Evolutionary conservation across 2,113 vertebrate genomes (phyloP), one percentile per base, ranked within the genome.

Genomic region (Mohoua ochrocephala): DNA sequence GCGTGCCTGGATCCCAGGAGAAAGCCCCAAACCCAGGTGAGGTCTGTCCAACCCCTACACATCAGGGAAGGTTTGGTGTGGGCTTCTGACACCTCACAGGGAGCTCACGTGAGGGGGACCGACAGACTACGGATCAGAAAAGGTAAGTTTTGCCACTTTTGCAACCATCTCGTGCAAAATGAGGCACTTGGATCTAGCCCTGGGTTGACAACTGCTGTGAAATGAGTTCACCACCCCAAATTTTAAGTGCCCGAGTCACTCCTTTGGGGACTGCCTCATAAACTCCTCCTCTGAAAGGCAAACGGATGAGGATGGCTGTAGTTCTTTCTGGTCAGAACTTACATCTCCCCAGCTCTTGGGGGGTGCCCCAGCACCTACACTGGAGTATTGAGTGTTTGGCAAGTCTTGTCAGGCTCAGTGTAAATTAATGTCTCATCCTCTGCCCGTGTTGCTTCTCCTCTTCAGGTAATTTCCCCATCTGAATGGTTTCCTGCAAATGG

Each of bases 71-170:
- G 33, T 68, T 82, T 90, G 28, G 5, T 37, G 44, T 60, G 41
- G n/a, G 7, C 3, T 23, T 65, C n/a, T 77, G 53, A 44, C 20
- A 24, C 37, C n/a, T 23, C 50, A 74, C 3, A 6, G 19, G 10
- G 63, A 59, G 9, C 21, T 53, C 20, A 47, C 1, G 1, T 44
- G 30, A 33, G 0, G 5, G 16, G 8, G 7, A 20, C 21, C 57
- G 60, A 30, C 26, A 89, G 44, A 42, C 26, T n/a, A 26, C 31
- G 30, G 16, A 6, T 60, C 30, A 53, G 7, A 69, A 88, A 80
- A 70, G 10, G 2, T 80, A 7, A 44, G 28, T 3, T 80, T 79
- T 42, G 11, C 21, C 61, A 60, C 19, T 65, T 83, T 16, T 54
- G n/a, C 59, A 78, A 42, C 3, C 15, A 60, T 69, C 23, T 33